A percentile compares a stretch with the other conserved stretches of the same genome.
These are phyloP conservation scores for Lumbricus terrestris DNA, from an alignment of 2,888 invertebrate genomes.

Conservation along the genomic window DNA sequence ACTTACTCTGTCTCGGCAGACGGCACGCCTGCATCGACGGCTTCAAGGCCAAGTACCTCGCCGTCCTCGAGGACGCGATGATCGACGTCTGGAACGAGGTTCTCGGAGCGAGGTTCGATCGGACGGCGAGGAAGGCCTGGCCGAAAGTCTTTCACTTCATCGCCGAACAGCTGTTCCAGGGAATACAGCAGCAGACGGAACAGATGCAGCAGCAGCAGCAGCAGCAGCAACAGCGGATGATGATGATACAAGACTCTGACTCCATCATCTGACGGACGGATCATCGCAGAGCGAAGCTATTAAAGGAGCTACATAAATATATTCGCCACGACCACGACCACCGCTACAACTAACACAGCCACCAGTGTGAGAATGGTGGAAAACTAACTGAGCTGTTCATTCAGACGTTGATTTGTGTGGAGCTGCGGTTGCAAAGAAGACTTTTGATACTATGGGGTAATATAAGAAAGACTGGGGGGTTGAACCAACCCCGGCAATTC, in stretches of 20 bases:
- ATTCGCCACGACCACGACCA: neutral
- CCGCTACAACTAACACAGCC: neutral
- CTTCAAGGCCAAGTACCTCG: conserved; percentile 26
- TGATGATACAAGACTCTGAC: too few species aligned
- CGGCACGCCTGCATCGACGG: conserved; percentile 25
- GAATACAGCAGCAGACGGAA: neutral
- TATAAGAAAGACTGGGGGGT: too few species aligned
- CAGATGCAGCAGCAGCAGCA: neutral
- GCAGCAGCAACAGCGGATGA: too few species aligned
- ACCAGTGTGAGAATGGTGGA: too few species aligned
- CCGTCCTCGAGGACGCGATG: conserved; percentile 27
- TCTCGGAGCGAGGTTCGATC: conserved; percentile 25
- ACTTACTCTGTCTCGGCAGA: conserved; percentile 25
- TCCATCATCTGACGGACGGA: neutral
- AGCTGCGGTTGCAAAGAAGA: too few species aligned
- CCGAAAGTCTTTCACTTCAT: conserved; percentile 28
- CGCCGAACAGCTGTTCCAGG: conserved; percentile 19
- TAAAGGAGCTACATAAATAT: neutral
- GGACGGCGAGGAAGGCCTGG: conserved; percentile 27
- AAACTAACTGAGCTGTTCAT: too few species aligned
- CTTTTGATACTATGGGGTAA: too few species aligned
- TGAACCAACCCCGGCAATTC: too few species aligned
- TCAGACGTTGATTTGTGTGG: too few species aligned
- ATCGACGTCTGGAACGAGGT: conserved; percentile 24
- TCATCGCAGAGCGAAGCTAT: neutral